phyloP scores from a whole-genome alignment of 2,888 invertebrate species.

The Caenorhabditis panamensis region DNA sequence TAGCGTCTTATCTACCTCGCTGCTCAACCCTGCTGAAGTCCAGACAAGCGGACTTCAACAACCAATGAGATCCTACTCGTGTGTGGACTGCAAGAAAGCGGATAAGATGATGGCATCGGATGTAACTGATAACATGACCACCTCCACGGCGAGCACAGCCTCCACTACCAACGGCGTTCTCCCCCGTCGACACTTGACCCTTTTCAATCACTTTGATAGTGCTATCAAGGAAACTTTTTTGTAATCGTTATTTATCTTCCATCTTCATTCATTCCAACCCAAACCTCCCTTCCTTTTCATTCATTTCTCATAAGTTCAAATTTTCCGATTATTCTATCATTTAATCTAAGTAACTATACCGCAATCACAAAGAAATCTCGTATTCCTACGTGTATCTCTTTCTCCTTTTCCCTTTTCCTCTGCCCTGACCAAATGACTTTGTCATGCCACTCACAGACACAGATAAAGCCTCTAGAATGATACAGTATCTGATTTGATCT shows the following conservation, averaged over 20 bases:
- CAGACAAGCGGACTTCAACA: neutral
- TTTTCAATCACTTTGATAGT: constrained; percentile 56
- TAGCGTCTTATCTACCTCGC: constrained; percentile 23
- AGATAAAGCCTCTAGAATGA: neutral
- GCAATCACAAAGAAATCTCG: constrained; percentile 46
- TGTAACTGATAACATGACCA: constrained; percentile 58
- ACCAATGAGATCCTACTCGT: constrained; percentile 59
- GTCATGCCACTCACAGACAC: neutral
- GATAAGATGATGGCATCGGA: constrained; percentile 58
- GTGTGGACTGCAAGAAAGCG: constrained; percentile 64
- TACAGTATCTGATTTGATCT: constrained; percentile 1
- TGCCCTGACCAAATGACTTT: neutral
- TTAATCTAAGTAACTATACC: too few species aligned
- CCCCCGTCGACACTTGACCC: constrained; percentile 39
- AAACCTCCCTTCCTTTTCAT: neutral
- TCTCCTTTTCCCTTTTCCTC: constrained; percentile 4
- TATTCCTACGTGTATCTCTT: constrained; percentile 36
- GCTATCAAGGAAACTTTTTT: constrained; percentile 69
- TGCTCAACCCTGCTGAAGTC: neutral
- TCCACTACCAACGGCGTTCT: constrained; percentile 43
- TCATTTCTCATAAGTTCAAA: constrained; percentile 9
- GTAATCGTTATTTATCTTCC: constrained; percentile 19
- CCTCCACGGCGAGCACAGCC: constrained; percentile 57
- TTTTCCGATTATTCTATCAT: constrained; percentile 1
- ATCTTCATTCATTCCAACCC: neutral